These are phyloP conservation scores for Galerucella calmariensis DNA, from an alignment of 2,888 invertebrate genomes.

Conservation along the genomic window DNA sequence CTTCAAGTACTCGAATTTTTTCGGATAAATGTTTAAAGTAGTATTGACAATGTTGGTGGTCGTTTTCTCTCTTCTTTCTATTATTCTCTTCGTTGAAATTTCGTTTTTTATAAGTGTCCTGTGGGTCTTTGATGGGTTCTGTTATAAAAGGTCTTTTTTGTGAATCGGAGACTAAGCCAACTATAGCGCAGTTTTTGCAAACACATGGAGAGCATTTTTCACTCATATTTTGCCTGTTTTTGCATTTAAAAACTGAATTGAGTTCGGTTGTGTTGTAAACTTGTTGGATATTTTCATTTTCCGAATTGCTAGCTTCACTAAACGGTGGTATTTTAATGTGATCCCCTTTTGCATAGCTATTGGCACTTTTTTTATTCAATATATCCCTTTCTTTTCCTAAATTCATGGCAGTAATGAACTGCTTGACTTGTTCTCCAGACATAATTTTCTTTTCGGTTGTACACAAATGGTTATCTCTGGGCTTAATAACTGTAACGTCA, in stretches of 20 bases:
- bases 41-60: slow-evolving; percentile 47
- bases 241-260: slow-evolving; percentile 54
- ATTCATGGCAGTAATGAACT: slow-evolving; percentile 54
- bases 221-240: slow-evolving; percentile 48
- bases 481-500: slow-evolving; percentile 61
- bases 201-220: slow-evolving; percentile 57
- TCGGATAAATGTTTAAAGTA: slow-evolving; percentile 51
- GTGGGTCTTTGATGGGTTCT: slow-evolving; percentile 44
- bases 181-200: slow-evolving; percentile 62
- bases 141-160: slow-evolving; percentile 60
- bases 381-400: slow-evolving; percentile 39
- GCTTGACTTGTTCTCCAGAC: slow-evolving; percentile 51
- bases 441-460: slow-evolving; percentile 49
- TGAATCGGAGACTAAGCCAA: slow-evolving; percentile 60
- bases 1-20: slow-evolving; percentile 57
- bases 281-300: slow-evolving; percentile 46
- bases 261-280: slow-evolving; percentile 56
- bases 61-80: slow-evolving; percentile 28
- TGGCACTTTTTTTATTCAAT: neutral
- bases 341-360: slow-evolving; percentile 31
- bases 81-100: slow-evolving; percentile 13
- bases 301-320: slow-evolving; percentile 6
- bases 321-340: slow-evolving; percentile 3
- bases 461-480: slow-evolving; percentile 49
- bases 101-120: slow-evolving; percentile 26